These are phyloP conservation scores for Volucella inflata DNA, from an alignment of 2,888 invertebrate genomes.

Conservation along the genomic window DNA sequence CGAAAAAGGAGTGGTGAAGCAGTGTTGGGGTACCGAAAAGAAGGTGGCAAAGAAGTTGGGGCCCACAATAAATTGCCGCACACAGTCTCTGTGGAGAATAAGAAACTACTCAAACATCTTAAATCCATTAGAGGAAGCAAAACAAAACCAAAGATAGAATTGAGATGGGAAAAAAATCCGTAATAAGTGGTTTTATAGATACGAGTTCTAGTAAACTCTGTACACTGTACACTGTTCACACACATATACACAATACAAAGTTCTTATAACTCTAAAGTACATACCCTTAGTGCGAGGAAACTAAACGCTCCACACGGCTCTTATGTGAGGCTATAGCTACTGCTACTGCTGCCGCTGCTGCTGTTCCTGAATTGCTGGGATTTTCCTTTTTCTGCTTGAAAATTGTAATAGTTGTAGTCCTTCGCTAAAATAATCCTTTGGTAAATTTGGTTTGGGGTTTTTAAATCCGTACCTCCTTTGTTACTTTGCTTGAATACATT, in stretches of 20 bases:
- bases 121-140: slow-evolving; percentile 66
- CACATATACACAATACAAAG: background rate
- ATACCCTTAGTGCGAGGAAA: slow-evolving; percentile 61
- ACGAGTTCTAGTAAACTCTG: background rate
- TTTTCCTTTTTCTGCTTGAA: slow-evolving; percentile 18
- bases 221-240: no score
- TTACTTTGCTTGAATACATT: slow-evolving; percentile 43
- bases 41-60: background rate
- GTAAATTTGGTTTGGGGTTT: slow-evolving; percentile 59
- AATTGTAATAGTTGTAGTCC: slow-evolving; percentile 36
- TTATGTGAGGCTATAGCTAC: slow-evolving; percentile 26
- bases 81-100: slow-evolving; percentile 38
- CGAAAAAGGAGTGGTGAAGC: slow-evolving; percentile 8
- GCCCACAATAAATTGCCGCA: slow-evolving; percentile 64
- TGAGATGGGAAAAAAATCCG: slow-evolving; percentile 35
- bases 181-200: slow-evolving; percentile 65
- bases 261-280: slow-evolving; percentile 43
- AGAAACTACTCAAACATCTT: slow-evolving; percentile 71
- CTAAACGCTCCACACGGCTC: slow-evolving; percentile 49
- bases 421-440: slow-evolving; percentile 60
- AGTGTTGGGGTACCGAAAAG: no score
- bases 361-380: slow-evolving; percentile 13
- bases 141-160: slow-evolving; percentile 31
- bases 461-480: slow-evolving; percentile 61
- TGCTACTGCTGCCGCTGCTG: background rate